Conservation (phyloP, 2,888 invertebrate species). For the Spatulosminthurus flaviceps region DNA sequence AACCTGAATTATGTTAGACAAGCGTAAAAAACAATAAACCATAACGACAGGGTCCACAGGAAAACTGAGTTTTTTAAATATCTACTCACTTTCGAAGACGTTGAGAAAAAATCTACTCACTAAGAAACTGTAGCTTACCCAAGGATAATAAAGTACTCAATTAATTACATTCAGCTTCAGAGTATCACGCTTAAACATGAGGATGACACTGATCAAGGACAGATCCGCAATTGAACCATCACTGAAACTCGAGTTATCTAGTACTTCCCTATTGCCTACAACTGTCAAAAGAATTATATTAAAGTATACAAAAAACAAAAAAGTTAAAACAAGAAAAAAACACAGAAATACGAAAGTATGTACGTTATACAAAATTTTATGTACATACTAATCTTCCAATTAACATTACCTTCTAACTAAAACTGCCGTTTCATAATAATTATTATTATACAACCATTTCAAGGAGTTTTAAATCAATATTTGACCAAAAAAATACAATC, state of each 20-base stretch:
- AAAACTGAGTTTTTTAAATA: too few relatives aligned
- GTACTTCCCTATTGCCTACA: neutral
- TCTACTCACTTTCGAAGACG: too few relatives aligned
- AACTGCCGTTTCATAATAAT: too few relatives aligned
- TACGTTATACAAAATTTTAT: neutral
- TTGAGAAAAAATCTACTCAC: neutral
- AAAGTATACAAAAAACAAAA: neutral
- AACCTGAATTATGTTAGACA: too few relatives aligned
- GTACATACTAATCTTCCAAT: neutral
- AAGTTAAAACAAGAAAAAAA: neutral
- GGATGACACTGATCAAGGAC: neutral
- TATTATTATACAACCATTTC: too few relatives aligned
- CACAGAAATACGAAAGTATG: neutral
- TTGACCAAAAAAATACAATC: too few relatives aligned
- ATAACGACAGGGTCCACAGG: too few relatives aligned
- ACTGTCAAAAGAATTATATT: neutral
- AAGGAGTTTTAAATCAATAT: too few relatives aligned
- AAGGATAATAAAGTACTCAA: neutral
- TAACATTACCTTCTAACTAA: neutral
- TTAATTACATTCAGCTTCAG: neutral
- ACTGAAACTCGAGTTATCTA: conserved; percentile 5
- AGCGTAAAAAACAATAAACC: too few relatives aligned
- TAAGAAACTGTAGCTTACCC: neutral
- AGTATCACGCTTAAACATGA: neutral
- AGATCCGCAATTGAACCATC: neutral